Evolutionary conservation across 2,888 invertebrate species (phyloP).

Genomic region (Cosmopolites sordidus): DNA sequence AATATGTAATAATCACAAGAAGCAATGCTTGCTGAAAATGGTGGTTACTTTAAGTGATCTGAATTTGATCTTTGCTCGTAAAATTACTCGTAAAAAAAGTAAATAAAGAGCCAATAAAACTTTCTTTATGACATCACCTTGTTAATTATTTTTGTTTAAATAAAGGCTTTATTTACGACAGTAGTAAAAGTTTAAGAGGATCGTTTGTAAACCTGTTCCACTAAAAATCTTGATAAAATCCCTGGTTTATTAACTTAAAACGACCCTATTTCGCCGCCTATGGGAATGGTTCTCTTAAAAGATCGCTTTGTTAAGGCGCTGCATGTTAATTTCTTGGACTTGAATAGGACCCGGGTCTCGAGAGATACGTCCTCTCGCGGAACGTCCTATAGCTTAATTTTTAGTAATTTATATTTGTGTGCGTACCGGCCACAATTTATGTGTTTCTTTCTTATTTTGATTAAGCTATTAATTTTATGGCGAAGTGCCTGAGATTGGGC

Average conservation of each 20-base stretch:
- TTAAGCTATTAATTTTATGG: slow-evolving; percentile 27
- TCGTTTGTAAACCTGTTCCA: too few relatives aligned
- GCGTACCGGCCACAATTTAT: slow-evolving; percentile 23
- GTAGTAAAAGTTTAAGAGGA: too few relatives aligned
- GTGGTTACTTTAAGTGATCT: too few relatives aligned
- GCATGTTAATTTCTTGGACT: slow-evolving; percentile 25
- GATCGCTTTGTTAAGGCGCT: slow-evolving; percentile 25
- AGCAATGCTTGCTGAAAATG: too few relatives aligned
- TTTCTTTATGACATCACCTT: background rate
- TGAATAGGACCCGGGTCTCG: slow-evolving; percentile 16
- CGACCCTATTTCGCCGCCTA: slow-evolving; percentile 2
- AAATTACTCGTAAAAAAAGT: too few relatives aligned
- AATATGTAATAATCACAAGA: too few relatives aligned
- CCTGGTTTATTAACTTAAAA: too few relatives aligned
- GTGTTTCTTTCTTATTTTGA: slow-evolving; percentile 28
- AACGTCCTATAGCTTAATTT: slow-evolving; percentile 27
- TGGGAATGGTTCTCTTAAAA: background rate
- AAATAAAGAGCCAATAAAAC: background rate
- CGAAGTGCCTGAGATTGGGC: background rate
- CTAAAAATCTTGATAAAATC: too few relatives aligned
- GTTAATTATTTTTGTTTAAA: background rate
- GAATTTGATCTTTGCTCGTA: too few relatives aligned
- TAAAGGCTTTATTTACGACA: too few relatives aligned
- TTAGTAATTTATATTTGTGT: slow-evolving; percentile 27
- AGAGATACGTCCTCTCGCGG: slow-evolving; percentile 19